Evolutionary conservation across 2,888 invertebrate genomes (phyloP), one percentile per base, ranked within the genome.

Genomic region (Nomada goodeniana): DNA sequence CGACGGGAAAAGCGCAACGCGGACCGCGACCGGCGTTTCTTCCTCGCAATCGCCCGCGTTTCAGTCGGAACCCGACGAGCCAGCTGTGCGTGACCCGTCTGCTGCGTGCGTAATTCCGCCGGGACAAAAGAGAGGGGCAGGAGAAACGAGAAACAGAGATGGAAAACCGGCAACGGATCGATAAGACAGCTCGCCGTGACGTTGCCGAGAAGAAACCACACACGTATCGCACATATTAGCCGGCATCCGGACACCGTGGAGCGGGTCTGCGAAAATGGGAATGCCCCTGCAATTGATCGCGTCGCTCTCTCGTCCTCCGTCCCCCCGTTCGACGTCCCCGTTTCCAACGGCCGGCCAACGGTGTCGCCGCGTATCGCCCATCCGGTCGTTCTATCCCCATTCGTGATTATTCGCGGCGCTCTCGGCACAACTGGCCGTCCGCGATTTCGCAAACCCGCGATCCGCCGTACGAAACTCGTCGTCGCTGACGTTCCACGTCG

Each of bases 161-260:
- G 79, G 67, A 76, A 61, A 64, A 70, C 13, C 57, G 23, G 47
- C 60, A 15, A 53, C 74, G 76, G 88, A 88, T 88, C 88, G 79
- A 88, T 88, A 87, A 75, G 72, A 83, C 63, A 88, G 75, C 82
- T 84, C 75, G 83, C 79, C 69, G 81, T 82, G 82, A 87, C 86
- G 82, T 86, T 85, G 76, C 80, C 72, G 85, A 84, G 85, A 84
- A 86, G 86, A 87, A 86, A 82, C 83, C 82, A 87, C 82, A 87
- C 82, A 85, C 75, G 80, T 83, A 85, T 86, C 65, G 73, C 69
- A 71, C 79, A 78, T 79, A 83, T 87, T 84, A 65, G 76, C 50
- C 42, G 65, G 71, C 85, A 77, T 75, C 76, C 26, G 73, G 71
- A 73, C 63, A 50, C 68, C 68, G 63, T 68, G 55, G 68, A 61